Evolutionary conservation across 2,797 vertebrate genomes (phyloP), one percentile per base, ranked within the genome.

Genomic region (Acanthis flammea): DNA sequence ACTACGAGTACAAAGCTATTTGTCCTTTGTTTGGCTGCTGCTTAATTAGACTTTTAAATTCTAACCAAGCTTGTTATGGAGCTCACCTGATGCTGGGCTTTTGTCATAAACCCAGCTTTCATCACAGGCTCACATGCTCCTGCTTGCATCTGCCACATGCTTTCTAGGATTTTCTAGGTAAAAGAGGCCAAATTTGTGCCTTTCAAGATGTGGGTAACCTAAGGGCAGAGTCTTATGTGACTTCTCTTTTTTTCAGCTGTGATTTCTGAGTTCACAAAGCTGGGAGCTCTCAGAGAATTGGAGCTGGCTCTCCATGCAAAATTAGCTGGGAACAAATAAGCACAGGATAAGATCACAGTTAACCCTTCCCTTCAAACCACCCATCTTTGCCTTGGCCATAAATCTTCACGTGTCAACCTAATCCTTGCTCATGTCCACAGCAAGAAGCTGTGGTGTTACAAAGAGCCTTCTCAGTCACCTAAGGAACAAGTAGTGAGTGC

Each of bases 81-180:
- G 55, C 61, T 95, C 84, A 95, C 93, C 94, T 97, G 81, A 58
- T 58, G 41, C 47, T 77, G 27, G 10, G 31, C 39, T 87, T 51
- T 62, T 92, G n/a, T 45, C 61, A 27, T 23, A 93, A 85, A 71
- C 45, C 19, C 45, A 85, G 30, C 15, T 92, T 87, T 67, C 35
- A 62, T 41, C 47, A 55, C 18, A 66, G 37, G 9, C 37, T 76
- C 10, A 2, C 35, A 44, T 0, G 1, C 4, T 61, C 23, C 31
- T 67, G 23, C 62, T 86, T 78, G 42, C 15, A 61, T 25, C 31
- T 77, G 27, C 21, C 4, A 2, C 25, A 18, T 10, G 19, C 42
- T 58, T 78, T 88, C 82, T 28, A 39, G 45, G 30, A 19, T 60
- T 75, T 95, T 80, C 67, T n/a, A 70, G 39, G 48, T 58, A 41